Evolutionary conservation across 2,113 vertebrate genomes (phyloP), one percentile per base, ranked within the genome.

Genomic region (Lampris incognitus): DNA sequence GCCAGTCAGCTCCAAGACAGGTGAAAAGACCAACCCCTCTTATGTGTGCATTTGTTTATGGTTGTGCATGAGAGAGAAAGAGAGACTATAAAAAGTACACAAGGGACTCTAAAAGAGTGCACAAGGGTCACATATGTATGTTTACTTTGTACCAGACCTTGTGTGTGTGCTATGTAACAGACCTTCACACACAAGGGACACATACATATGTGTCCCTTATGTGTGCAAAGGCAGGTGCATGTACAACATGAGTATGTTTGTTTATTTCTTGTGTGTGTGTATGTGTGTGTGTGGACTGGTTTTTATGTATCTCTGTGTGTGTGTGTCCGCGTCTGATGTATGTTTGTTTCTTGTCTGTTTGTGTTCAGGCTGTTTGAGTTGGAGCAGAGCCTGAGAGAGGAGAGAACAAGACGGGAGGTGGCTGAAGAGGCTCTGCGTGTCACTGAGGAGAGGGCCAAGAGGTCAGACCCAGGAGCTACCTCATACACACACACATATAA

Each of bases 381-480:
- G 11, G 95, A 98, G 79, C 95, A 94, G 71, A 90, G 79, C 3
- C 87, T 98, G 48, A 85, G 91, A 0, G 95, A 96, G 36, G 97
- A 98, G 86, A 88, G 86, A 66, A 79, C 74, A 4, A 92, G 94
- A 80, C 92, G 97, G 69, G 93, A 96, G 75, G 88, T 89, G 2
- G 94, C 91, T 1, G 97, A 98, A 74, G 96, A 97, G 38, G 94
- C 95, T 55, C 92, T 98, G 72, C 89, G 83, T 2, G 89, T 95
- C 0, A 89, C 87, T 8, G 94, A 95, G 67, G 94, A 94, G 62
- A 82, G 44, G 64, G 86, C 54, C 4, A 94, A 91, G 81, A 94
- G 94, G 97, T 95, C 85, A 42, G 68, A 42, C n/a, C n/a, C 10
- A 39, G 44, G 63, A 2, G 44, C 41, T 0, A 8, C 9, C 8